Conservation (phyloP, 64 coral and sea anemone species). For the Actinia tenebrosa region DNA sequence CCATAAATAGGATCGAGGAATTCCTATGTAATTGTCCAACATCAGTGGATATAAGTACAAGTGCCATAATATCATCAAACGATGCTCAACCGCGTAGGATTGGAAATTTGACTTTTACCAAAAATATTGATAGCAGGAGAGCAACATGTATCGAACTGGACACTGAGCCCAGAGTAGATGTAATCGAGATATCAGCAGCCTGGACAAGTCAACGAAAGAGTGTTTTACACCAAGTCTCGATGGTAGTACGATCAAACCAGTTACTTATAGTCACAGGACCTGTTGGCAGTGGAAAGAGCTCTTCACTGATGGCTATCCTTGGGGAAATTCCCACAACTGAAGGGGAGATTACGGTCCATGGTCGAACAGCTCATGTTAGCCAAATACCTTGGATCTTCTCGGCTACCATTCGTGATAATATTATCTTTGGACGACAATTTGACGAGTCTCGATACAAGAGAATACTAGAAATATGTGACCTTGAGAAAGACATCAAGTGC, state of each 20-base stretch:
- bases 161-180: neutral
- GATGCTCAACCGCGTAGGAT: neutral
- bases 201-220: neutral
- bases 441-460: constrained; percentile 4
- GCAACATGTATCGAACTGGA: neutral
- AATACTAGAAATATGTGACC: constrained; percentile 27
- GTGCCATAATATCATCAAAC: neutral
- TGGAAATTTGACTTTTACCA: neutral
- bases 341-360: too few species aligned
- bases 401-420: too few species aligned
- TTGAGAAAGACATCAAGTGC: constrained; percentile 29
- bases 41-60: neutral
- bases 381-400: neutral
- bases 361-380: constrained; percentile 6
- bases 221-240: neutral
- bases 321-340: neutral
- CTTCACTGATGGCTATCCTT: constrained; percentile 7
- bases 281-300: constrained; percentile 37
- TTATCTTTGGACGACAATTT: constrained; percentile 7
- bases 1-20: neutral
- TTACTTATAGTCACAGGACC: neutral
- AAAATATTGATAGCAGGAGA: neutral
- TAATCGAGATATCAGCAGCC: neutral
- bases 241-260: neutral
- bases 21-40: neutral